Evolutionary conservation across 2,797 vertebrate species (phyloP).

Genomic region (Lepidocolaptes lacrymiger): DNA sequence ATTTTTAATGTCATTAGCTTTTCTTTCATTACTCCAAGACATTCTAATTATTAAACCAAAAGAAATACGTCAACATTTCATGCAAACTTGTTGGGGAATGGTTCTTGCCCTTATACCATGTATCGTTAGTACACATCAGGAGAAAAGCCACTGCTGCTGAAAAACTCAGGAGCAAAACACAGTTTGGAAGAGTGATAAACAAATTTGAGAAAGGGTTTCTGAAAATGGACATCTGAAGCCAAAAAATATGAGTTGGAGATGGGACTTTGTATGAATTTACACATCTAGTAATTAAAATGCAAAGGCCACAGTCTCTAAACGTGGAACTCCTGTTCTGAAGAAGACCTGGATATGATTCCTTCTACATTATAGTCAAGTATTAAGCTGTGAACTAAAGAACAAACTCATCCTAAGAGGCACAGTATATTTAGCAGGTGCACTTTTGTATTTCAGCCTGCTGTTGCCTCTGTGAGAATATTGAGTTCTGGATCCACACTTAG

Average conservation of each 20-base stretch:
- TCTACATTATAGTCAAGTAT: not conserved
- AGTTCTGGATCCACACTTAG: not conserved
- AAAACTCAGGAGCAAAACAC: not conserved
- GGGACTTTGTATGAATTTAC: not conserved
- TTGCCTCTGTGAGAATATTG: not conserved
- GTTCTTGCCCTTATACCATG: not conserved
- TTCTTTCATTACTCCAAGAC: not conserved
- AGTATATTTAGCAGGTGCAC: not conserved
- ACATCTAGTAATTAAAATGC: not conserved
- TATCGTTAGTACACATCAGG: not conserved
- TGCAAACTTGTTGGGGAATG: not conserved
- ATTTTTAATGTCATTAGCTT: not conserved
- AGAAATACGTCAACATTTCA: not conserved
- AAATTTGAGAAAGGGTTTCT: not conserved
- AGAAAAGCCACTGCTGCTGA: not conserved
- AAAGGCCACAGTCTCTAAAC: not conserved
- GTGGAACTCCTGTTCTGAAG: not conserved
- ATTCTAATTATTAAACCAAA: constrained; percentile 2
- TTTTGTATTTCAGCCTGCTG: not conserved
- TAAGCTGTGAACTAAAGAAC: not conserved
- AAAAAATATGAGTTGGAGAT: not conserved
- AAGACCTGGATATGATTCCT: not conserved
- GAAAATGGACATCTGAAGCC: not conserved
- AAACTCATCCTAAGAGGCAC: not conserved
- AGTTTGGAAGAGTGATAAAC: not conserved